Conservation (phyloP, 2,888 invertebrate species). For the Sussaba pulchella region DNA sequence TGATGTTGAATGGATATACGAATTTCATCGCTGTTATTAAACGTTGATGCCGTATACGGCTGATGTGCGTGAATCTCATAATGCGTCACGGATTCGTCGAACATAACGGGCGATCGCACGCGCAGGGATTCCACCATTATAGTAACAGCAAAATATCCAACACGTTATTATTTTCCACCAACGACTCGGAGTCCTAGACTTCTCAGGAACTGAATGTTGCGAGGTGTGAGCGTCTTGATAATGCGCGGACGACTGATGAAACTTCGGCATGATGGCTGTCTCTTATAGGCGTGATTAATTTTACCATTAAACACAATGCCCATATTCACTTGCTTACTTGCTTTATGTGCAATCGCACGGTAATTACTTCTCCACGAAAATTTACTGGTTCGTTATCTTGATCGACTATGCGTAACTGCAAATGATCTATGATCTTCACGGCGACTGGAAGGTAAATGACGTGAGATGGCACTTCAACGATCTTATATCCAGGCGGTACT, state of each 20-base stretch:
- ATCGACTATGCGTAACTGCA: slow-evolving; percentile 62
- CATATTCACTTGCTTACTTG: slow-evolving; percentile 8
- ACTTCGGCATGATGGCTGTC: slow-evolving; percentile 22
- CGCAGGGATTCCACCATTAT: slow-evolving; percentile 44
- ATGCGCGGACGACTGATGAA: slow-evolving; percentile 41
- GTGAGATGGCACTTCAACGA: slow-evolving; percentile 65
- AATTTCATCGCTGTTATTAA: slow-evolving; percentile 63
- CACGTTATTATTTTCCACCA: slow-evolving; percentile 20
- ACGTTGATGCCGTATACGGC: slow-evolving; percentile 51
- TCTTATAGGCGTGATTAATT: slow-evolving; percentile 48
- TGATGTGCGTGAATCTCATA: slow-evolving; percentile 41
- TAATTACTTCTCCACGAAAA: slow-evolving; percentile 62
- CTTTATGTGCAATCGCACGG: slow-evolving; percentile 67
- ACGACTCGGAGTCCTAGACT: slow-evolving; percentile 46
- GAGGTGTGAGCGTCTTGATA: slow-evolving; percentile 40
- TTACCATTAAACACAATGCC: slow-evolving; percentile 34
- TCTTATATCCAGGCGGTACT: slow-evolving; percentile 68
- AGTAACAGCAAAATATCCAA: slow-evolving; percentile 29
- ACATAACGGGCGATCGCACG: slow-evolving; percentile 37
- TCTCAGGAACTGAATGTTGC: slow-evolving; percentile 46
- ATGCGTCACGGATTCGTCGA: slow-evolving; percentile 53
- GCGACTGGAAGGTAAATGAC: slow-evolving; percentile 66
- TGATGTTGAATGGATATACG: slow-evolving; percentile 57
- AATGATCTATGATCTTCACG: slow-evolving; percentile 54
- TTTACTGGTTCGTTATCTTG: too few relatives aligned